Percentiles rank a stretch among this genome's conserved stretches.
These are phyloP conservation scores for Oxystoma pomonae DNA, from an alignment of 2,888 invertebrate genomes.

Conservation along the genomic window DNA sequence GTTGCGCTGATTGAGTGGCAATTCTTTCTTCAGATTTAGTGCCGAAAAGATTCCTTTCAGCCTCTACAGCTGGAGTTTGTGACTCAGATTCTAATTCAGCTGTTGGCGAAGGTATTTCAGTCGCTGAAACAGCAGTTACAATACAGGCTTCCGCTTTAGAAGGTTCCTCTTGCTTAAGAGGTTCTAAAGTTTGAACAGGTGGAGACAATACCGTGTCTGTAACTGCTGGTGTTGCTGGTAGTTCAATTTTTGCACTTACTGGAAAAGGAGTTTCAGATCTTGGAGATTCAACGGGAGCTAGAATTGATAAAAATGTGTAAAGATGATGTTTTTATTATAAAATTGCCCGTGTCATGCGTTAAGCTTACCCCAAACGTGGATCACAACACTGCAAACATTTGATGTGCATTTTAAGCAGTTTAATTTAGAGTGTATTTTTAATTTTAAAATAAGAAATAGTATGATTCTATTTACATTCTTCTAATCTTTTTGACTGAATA, in stretches of 20 bases:
- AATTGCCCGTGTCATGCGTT: background rate
- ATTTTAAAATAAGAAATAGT: no score
- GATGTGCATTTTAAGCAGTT: background rate
- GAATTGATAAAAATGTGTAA: background rate
- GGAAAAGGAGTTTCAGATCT: no score
- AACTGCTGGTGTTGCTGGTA: background rate
- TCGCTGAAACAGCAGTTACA: slow-evolving; percentile 14
- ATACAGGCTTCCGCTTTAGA: background rate
- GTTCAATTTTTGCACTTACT: background rate
- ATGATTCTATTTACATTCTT: no score
- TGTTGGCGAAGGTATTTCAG: slow-evolving; percentile 17
- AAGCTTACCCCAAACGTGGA: background rate
- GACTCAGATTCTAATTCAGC: slow-evolving; percentile 17
- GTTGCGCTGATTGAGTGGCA: no score
- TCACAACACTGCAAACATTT: background rate
- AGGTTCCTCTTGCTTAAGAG: slow-evolving; percentile 17
- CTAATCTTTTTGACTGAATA: no score
- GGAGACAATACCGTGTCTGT: slow-evolving; percentile 15
- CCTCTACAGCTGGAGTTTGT: slow-evolving; percentile 3
- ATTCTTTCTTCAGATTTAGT: no score
- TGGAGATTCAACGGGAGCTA: background rate
- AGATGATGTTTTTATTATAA: no score
- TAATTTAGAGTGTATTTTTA: no score
- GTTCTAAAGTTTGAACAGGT: slow-evolving; percentile 25
- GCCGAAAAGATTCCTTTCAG: no score